Evolutionary conservation across 2,113 vertebrate genomes (phyloP), one percentile per base, ranked within the genome.

Genomic region (Centropristis striata): DNA sequence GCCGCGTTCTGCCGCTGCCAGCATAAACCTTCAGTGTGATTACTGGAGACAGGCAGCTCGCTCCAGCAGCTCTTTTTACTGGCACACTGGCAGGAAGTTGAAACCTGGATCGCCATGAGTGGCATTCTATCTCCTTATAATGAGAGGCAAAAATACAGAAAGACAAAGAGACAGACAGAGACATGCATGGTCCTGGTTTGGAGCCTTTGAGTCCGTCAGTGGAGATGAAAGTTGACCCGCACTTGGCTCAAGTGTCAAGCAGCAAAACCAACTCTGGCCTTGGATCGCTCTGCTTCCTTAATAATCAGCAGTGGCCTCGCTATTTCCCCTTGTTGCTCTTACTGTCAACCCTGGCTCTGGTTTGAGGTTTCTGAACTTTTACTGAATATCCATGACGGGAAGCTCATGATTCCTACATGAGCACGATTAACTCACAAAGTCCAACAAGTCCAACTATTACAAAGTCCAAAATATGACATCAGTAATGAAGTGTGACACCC

Each of bases 11-110:
- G 71, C n/a, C 11, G 20, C 59, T 88, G 89, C 88, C 92, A 91
- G 90, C 63, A 88, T 74, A 87, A 94, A 90, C 81, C 70, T 69
- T 83, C 54, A 75, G 70, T 75, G 27, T 75, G 81, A 91, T 87
- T 83, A 51, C 77, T 74, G 84, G 86, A 89, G 83, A 88, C 81
- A 66, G 61, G 42, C 50, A 25, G 75, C 55, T 72, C 37, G 28
- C 80, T 72, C 76, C 76, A 69, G 79, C 77, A 65, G 60, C 69
- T 90, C 81, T 87, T 89, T 86, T 81, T 75, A 84, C 83, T 88
- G 90, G 83, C 78, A 85, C 4, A 39, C 58, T 16, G 16, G 70
- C 71, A 81, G 82, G 69, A 90, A 88, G 79, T 47, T 71, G 51
- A 87, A 89, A 88, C 77, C 79, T 85, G 67, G 76, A 76, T 75